These are phyloP conservation scores for Epistrophella euchroma DNA, from an alignment of 2,888 invertebrate genomes.

Conservation along the genomic window DNA sequence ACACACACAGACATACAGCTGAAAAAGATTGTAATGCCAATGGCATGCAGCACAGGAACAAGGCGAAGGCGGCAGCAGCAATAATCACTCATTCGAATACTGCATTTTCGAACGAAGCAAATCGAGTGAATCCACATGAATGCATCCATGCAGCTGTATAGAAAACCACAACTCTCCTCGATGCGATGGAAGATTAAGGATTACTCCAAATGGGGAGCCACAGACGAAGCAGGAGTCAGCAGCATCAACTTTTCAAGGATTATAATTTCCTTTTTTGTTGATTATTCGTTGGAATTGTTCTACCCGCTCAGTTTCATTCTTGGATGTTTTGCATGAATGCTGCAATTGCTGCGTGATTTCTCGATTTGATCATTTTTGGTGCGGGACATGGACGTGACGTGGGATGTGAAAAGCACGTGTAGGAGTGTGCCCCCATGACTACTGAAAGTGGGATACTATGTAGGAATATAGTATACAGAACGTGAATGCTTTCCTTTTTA, in stretches of 20 bases:
- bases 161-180: slow-evolving; percentile 37
- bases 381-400: background rate
- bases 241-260: slow-evolving; percentile 37
- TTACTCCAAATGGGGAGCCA: slow-evolving; percentile 17
- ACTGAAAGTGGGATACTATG: background rate
- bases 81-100: slow-evolving; percentile 71
- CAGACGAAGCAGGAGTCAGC: background rate
- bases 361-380: slow-evolving; percentile 65
- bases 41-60: background rate
- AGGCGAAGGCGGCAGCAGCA: slow-evolving; percentile 1
- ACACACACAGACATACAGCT: background rate
- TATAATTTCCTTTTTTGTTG: slow-evolving; percentile 43
- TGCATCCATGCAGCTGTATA: slow-evolving; percentile 52
- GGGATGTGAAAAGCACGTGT: slow-evolving; percentile 3
- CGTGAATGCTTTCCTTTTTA: slow-evolving; percentile 13
- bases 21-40: background rate
- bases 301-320: slow-evolving; percentile 4
- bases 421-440: background rate
- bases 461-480: background rate
- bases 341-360: slow-evolving; percentile 68
- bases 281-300: slow-evolving; percentile 42
- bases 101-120: slow-evolving; percentile 66
- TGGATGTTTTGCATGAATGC: slow-evolving; percentile 57
- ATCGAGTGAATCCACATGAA: slow-evolving; percentile 74
- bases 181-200: slow-evolving; percentile 62